A percentile compares a stretch with the other conserved stretches of the same genome.
phyloP scores from a whole-genome alignment of 2,797 vertebrate species.

The Spinus pinus region DNA sequence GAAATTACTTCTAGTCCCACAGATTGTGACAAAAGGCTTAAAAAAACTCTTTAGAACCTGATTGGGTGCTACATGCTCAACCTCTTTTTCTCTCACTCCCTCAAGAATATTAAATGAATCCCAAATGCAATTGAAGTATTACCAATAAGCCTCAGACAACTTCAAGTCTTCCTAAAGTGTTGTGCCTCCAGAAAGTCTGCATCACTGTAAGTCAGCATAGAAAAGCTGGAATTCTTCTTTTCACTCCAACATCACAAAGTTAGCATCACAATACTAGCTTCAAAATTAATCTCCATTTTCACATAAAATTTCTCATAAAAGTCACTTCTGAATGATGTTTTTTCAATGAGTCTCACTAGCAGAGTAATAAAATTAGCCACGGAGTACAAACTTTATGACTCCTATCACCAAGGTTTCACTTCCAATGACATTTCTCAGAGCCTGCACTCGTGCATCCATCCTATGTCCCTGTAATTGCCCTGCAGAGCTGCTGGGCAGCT shows the following conservation, averaged over 20 bases:
- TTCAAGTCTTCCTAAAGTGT: not conserved
- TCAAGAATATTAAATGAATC: not conserved
- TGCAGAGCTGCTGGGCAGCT: not conserved
- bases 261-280: not conserved
- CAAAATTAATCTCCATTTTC: not conserved
- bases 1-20: not conserved
- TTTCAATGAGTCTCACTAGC: not conserved
- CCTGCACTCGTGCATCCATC: fast-evolving
- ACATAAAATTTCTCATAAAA: not conserved
- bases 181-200: not conserved
- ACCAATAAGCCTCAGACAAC: not conserved
- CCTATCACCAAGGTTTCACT: not conserved
- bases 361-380: not conserved
- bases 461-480: not conserved
- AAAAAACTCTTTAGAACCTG: fast-evolving
- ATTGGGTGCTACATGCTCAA: not conserved
- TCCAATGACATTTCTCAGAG: not conserved
- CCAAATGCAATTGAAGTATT: not conserved
- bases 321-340: not conserved
- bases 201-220: not conserved
- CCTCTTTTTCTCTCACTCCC: not conserved
- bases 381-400: not conserved
- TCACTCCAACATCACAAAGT: not conserved
- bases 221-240: not conserved
- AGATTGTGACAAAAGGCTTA: not conserved